These are phyloP conservation scores for Crocidura indochinensis DNA, from an alignment of 2,797 vertebrate genomes.

Conservation along the genomic window DNA sequence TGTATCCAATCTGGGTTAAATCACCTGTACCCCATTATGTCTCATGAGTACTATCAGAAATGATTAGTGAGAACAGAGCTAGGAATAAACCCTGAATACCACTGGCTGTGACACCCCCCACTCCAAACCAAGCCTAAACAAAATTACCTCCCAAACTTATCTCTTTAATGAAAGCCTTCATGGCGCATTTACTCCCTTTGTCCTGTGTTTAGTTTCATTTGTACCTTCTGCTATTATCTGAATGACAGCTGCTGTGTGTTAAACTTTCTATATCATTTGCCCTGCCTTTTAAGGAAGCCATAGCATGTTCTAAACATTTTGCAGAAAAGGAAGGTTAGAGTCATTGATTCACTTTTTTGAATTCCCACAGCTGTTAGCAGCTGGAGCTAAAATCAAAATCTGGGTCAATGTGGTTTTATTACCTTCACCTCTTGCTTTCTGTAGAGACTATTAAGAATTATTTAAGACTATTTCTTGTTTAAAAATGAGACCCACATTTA, in stretches of 20 bases:
- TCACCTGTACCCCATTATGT: too few relatives aligned
- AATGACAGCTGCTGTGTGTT: not conserved
- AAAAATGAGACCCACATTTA: too few relatives aligned
- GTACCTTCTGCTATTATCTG: not conserved
- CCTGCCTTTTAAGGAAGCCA: not conserved
- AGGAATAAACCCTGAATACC: too few relatives aligned
- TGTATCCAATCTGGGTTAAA: too few relatives aligned
- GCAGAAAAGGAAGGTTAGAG: slow-evolving; percentile 13
- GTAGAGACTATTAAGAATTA: too few relatives aligned
- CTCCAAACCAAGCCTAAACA: too few relatives aligned
- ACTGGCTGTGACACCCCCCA: too few relatives aligned
- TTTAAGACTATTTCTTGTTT: too few relatives aligned
- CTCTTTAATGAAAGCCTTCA: not conserved
- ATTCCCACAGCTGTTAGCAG: not conserved
- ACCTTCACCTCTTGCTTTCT: not conserved
- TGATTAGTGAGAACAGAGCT: too few relatives aligned
- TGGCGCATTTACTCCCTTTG: not conserved
- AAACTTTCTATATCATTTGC: not conserved
- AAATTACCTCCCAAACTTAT: not conserved
- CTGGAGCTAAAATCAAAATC: not conserved
- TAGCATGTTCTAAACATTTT: not conserved
- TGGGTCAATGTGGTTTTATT: not conserved
- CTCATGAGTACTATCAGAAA: too few relatives aligned
- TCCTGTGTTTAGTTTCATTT: not conserved
- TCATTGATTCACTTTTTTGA: not conserved